A percentile compares a stretch with the other conserved stretches of the same genome.
These are phyloP conservation scores for Strigops habroptila DNA, from an alignment of 2,113 vertebrate genomes.

Conservation along the genomic window DNA sequence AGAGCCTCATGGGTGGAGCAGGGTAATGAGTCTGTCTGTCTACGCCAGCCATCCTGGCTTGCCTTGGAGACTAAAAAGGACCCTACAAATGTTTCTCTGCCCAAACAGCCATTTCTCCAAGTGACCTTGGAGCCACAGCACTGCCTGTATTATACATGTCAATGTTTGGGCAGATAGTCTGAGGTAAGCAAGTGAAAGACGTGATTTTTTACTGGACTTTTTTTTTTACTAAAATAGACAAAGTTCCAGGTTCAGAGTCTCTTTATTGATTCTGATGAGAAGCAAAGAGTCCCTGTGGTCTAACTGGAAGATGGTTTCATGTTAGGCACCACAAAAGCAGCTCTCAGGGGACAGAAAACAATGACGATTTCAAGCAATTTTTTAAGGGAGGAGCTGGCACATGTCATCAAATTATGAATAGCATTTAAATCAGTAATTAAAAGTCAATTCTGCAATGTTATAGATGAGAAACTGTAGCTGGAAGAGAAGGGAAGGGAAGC, in stretches of 20 bases:
- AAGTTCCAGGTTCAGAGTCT: background rate
- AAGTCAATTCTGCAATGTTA: background rate
- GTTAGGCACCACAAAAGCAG: background rate
- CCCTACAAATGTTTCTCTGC: background rate
- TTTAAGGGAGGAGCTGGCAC: background rate
- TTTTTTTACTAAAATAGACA: fast-evolving
- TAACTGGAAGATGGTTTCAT: background rate
- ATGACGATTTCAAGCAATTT: background rate
- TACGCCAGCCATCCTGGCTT: background rate
- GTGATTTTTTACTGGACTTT: background rate
- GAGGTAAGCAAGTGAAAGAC: background rate
- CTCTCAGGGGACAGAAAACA: background rate
- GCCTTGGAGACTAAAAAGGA: background rate
- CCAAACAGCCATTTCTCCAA: background rate
- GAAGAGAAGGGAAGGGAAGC: background rate
- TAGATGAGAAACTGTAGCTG: background rate
- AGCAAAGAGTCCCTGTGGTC: background rate
- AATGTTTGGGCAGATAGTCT: background rate
- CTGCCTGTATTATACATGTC: background rate
- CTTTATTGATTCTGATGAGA: background rate
- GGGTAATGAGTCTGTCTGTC: background rate
- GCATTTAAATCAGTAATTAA: background rate
- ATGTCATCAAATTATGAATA: background rate
- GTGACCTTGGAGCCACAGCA: background rate
- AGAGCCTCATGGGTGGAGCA: background rate